Conservation (phyloP, 2,797 vertebrate species). For the Enteromius thamalakanensis region DNA sequence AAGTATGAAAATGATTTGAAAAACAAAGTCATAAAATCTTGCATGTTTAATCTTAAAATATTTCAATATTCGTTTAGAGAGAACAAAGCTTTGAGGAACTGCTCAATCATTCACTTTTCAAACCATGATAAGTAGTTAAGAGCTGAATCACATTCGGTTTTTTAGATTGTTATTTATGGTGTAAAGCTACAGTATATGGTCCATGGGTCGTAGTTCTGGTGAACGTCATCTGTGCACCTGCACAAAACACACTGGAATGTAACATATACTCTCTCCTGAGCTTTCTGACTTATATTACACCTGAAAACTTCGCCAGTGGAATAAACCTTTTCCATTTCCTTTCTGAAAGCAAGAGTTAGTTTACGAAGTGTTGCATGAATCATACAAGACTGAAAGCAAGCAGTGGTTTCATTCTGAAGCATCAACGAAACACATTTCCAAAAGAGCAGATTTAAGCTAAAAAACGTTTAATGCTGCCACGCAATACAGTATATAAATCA, state of each 20-base stretch:
- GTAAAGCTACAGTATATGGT: constrained; percentile 42
- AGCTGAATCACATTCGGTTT: background rate
- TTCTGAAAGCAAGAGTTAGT: constrained; percentile 62
- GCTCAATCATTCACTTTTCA: background rate
- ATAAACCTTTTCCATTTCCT: constrained; percentile 65
- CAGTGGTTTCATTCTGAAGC: constrained; percentile 37
- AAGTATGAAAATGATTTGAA: background rate
- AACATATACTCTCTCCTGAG: constrained; percentile 61
- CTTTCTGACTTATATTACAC: constrained; percentile 65
- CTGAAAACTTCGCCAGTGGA: constrained; percentile 57
- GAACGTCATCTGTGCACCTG: constrained; percentile 55
- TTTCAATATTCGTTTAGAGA: background rate
- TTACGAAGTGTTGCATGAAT: constrained; percentile 54
- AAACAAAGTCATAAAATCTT: background rate
- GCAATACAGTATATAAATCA: background rate
- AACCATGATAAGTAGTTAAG: background rate
- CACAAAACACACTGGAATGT: constrained; percentile 26
- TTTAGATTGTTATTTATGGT: constrained; percentile 17
- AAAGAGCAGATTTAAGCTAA: background rate
- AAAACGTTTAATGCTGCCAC: background rate
- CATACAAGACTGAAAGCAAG: constrained; percentile 51
- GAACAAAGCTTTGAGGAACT: background rate
- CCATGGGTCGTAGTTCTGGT: constrained; percentile 50
- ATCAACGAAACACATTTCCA: background rate
- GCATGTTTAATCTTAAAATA: background rate